Evolutionary conservation across 1,140 invertebrate species (phyloP), one percentile per base, ranked within the genome.

Genomic region (Formica exsecta): DNA sequence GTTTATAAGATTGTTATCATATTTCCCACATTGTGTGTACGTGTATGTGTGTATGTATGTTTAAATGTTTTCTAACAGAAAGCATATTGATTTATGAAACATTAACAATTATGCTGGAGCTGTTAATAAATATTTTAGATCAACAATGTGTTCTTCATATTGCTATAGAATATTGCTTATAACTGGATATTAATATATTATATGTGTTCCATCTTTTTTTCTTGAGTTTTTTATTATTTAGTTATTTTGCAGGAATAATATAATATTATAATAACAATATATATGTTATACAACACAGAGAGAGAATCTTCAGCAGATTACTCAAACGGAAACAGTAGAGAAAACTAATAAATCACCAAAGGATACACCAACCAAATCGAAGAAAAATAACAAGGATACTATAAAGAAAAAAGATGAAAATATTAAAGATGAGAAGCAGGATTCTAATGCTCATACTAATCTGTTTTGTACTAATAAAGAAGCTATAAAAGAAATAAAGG

Each of bases 291-390:
- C 41, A 86, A 44, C 68, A 86, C 62, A 95, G 94, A 92, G 83
- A 61, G 93, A 94, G 61, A 95, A 94, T 92, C 74, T 95, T 29
- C 92, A 91, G 38, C 93, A 93, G 86, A 68, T 90, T 7, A 86
- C 8, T 36, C 93, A 93, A n/a, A 85, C 91, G 9, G 94, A 94
- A 57, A 22, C 86, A 41, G 29, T 88, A 16, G 75, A 77, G 41
- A 77, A 16, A 65, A 65, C 83, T 6, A 94, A 94, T 36, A 94
- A 94, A 41, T 94, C 94, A 13, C 94, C 93, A 41, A 94, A 94
- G 66, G 93, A 93, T 51, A 94, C 93, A 11, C 94, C 94, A 13
- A 94, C 93, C 19, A 95, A 93, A 73, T 89, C 90, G 51, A 95
- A 95, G 71, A 94, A 93, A 51, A 94, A 92, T 87, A 84, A 87